Conservation (phyloP, 2,888 invertebrate species). For the Entomobrya multifasciata region DNA sequence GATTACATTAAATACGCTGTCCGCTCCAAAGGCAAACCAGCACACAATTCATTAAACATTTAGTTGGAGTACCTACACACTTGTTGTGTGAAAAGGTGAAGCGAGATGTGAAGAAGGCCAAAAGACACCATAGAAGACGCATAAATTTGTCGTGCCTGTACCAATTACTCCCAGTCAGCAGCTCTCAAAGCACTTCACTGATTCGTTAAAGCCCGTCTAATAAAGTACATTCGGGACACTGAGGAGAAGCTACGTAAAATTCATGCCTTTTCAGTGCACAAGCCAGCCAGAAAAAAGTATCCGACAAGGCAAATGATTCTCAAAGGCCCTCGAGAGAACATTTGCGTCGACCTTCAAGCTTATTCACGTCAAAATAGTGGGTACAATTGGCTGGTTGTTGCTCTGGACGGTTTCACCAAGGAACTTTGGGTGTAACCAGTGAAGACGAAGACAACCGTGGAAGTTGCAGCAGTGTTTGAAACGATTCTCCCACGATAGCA, state of each 20-base stretch:
- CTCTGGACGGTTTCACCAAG: background rate
- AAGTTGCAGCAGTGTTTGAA: no score
- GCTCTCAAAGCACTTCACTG: background rate
- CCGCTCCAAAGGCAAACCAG: no score
- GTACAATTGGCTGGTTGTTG: background rate
- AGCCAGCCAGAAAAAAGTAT: background rate
- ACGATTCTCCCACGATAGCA: no score
- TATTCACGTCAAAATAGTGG: background rate
- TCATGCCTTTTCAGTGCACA: background rate
- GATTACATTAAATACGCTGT: no score
- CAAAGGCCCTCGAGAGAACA: background rate
- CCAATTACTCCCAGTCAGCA: background rate
- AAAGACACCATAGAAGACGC: background rate
- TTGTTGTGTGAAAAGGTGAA: background rate
- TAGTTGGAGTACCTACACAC: no score
- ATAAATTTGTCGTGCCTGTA: background rate
- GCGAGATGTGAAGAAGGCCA: background rate
- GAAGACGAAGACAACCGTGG: no score
- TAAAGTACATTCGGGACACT: background rate
- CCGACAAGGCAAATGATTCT: background rate
- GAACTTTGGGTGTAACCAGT: no score
- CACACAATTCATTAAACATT: no score
- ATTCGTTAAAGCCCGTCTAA: background rate
- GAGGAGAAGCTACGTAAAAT: background rate
- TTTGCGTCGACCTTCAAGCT: background rate